These are phyloP conservation scores for Chesias legatella DNA, from an alignment of 2,888 invertebrate species.

Conservation along the genomic window DNA sequence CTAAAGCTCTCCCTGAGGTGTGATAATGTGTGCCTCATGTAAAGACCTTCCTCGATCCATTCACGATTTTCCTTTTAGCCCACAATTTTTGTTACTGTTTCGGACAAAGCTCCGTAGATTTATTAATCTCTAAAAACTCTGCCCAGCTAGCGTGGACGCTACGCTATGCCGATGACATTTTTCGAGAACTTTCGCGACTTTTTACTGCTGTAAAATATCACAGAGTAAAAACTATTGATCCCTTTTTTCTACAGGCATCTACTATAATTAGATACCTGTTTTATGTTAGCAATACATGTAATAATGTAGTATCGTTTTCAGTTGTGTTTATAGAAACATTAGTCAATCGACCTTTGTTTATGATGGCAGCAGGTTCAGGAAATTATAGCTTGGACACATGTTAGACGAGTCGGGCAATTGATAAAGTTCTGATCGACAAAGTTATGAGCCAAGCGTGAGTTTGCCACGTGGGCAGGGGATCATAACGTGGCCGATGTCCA, in stretches of 20 bases:
- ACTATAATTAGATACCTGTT: too few species aligned
- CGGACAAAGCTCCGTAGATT: constrained; percentile 16
- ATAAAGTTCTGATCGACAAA: constrained; percentile 72
- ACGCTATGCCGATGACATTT: constrained; percentile 6
- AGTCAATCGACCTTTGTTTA: too few species aligned
- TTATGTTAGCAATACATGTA: too few species aligned
- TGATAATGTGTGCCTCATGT: too few species aligned
- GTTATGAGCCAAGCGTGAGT: constrained; percentile 49
- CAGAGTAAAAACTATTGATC: neutral
- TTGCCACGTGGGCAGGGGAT: constrained; percentile 36
- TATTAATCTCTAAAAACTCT: constrained; percentile 13
- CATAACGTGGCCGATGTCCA: constrained; percentile 3
- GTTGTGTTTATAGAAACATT: too few species aligned
- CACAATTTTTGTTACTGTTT: constrained; percentile 15
- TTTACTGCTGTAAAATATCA: constrained; percentile 10
- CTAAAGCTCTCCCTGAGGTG: too few species aligned
- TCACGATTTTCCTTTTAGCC: too few species aligned
- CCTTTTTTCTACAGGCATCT: too few species aligned
- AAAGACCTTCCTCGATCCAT: too few species aligned
- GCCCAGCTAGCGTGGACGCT: constrained; percentile 4
- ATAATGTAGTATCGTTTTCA: too few species aligned
- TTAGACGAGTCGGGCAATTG: constrained; percentile 48
- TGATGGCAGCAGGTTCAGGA: constrained; percentile 19
- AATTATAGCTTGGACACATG: constrained; percentile 30
- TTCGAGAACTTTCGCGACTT: constrained; percentile 10